Evolutionary conservation across 2,113 vertebrate species (phyloP).

Genomic region (Rhinolophus ferrumequinum): DNA sequence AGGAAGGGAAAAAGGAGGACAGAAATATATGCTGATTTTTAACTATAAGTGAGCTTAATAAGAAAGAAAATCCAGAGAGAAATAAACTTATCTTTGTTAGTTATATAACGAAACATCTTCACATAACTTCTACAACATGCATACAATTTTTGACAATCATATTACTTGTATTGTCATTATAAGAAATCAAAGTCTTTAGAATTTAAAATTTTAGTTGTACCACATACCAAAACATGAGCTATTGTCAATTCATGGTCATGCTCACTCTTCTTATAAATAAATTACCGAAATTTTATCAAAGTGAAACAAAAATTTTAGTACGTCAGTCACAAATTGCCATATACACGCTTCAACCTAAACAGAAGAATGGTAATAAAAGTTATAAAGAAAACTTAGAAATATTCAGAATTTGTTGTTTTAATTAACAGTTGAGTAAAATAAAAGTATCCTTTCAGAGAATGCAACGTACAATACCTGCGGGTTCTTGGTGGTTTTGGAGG

Average conservation of each 20-base stretch:
- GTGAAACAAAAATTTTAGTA: neutral
- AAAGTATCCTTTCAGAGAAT: neutral
- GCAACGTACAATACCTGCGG: constrained; percentile 88
- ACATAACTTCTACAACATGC: neutral
- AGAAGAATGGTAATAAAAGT: neutral
- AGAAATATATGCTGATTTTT: neutral
- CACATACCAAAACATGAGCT: constrained; percentile 3
- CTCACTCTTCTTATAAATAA: neutral
- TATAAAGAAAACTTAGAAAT: constrained; percentile 11
- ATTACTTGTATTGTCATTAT: neutral
- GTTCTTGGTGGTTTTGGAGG: constrained; percentile 97
- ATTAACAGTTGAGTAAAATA: neutral
- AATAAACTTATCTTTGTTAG: neutral
- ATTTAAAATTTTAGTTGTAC: neutral
- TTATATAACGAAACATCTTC: neutral
- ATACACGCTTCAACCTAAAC: neutral
- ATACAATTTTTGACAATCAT: neutral
- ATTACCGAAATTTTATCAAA: constrained; percentile 5
- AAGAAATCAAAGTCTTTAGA: constrained; percentile 25
- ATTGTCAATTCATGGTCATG: neutral
- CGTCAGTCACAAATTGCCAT: neutral
- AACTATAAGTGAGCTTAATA: neutral
- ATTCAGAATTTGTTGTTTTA: neutral
- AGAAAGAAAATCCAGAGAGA: neutral
- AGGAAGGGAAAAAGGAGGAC: neutral